These are phyloP conservation scores for Sebastes variabilis DNA, from an alignment of 2,797 vertebrate genomes.

Conservation along the genomic window DNA sequence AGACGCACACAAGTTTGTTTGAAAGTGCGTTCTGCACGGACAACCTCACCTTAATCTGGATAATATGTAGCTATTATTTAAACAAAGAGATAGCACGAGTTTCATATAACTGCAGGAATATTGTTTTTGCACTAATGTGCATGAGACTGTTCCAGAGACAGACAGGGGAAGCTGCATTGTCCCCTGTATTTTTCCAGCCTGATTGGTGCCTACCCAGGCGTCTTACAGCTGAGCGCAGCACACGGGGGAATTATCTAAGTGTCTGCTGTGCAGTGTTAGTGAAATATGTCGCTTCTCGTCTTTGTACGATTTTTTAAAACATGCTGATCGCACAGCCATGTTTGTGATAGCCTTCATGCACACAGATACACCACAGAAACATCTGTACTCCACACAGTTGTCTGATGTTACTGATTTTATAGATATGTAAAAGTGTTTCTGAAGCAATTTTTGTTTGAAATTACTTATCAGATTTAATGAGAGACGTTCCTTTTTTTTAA, in stretches of 20 bases:
- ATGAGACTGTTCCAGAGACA: slow-evolving; percentile 38
- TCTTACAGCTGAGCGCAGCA: slow-evolving; percentile 75
- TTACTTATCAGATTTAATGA: neutral
- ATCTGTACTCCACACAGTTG: neutral
- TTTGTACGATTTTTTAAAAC: slow-evolving; percentile 54
- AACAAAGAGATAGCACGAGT: neutral
- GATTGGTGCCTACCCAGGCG: slow-evolving; percentile 75
- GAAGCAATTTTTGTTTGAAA: neutral
- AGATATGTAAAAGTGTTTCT: neutral
- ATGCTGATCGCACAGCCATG: slow-evolving; percentile 58
- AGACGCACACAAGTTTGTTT: slow-evolving; percentile 11
- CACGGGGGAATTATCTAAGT: slow-evolving; percentile 73
- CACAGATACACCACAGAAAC: slow-evolving; percentile 21
- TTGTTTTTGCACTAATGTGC: slow-evolving; percentile 30
- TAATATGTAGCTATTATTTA: slow-evolving; percentile 25
- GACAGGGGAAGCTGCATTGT: slow-evolving; percentile 57
- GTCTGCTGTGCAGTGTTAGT: slow-evolving; percentile 65
- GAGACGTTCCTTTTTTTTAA: neutral
- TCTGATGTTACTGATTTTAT: neutral
- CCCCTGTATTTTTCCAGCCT: slow-evolving; percentile 73
- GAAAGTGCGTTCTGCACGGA: slow-evolving; percentile 18
- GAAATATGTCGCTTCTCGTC: slow-evolving; percentile 69
- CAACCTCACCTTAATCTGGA: slow-evolving; percentile 28
- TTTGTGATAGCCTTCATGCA: slow-evolving; percentile 33
- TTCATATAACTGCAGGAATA: slow-evolving; percentile 18